A percentile compares a stretch with the other conserved stretches of the same genome.
These are phyloP conservation scores for Aplocera efformata DNA, from an alignment of 2,888 invertebrate genomes.

Conservation along the genomic window DNA sequence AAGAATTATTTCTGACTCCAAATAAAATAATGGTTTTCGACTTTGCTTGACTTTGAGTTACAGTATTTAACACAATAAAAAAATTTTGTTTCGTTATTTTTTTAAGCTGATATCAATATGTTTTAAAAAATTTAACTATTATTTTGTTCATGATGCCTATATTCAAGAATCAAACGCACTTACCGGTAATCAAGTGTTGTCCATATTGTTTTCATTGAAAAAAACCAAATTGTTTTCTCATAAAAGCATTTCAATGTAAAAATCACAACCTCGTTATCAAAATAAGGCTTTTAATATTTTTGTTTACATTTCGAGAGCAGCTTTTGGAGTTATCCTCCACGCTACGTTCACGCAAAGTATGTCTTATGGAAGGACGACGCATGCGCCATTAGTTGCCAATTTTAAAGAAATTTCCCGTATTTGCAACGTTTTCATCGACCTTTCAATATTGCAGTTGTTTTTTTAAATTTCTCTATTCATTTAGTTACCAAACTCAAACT, in stretches of 20 bases:
- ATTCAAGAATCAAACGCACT: background rate
- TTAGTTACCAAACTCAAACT: no score
- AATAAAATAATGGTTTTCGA: no score
- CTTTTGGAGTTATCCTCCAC: slow-evolving; percentile 26
- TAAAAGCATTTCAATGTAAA: slow-evolving; percentile 3
- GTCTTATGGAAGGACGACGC: slow-evolving; percentile 38
- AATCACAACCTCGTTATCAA: slow-evolving; percentile 6
- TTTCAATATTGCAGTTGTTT: slow-evolving; percentile 33
- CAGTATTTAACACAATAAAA: no score
- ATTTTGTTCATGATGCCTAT: no score
- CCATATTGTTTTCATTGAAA: slow-evolving; percentile 1
- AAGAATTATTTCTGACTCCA: no score
- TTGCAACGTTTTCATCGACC: slow-evolving; percentile 68
- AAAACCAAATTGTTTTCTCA: background rate
- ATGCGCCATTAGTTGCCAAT: slow-evolving; percentile 56
- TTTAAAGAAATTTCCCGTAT: slow-evolving; percentile 31
- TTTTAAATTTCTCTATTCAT: slow-evolving; percentile 5
- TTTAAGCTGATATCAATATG: no score
- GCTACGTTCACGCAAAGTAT: slow-evolving; percentile 35
- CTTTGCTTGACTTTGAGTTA: no score
- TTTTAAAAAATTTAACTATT: no score
- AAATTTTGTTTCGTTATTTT: no score
- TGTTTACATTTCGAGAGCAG: slow-evolving; percentile 25
- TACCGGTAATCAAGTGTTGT: slow-evolving; percentile 6
- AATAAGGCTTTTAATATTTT: slow-evolving; percentile 7